Conservation (phyloP, 2,113 vertebrate genomes). For the Trachemys scripta region DNA sequence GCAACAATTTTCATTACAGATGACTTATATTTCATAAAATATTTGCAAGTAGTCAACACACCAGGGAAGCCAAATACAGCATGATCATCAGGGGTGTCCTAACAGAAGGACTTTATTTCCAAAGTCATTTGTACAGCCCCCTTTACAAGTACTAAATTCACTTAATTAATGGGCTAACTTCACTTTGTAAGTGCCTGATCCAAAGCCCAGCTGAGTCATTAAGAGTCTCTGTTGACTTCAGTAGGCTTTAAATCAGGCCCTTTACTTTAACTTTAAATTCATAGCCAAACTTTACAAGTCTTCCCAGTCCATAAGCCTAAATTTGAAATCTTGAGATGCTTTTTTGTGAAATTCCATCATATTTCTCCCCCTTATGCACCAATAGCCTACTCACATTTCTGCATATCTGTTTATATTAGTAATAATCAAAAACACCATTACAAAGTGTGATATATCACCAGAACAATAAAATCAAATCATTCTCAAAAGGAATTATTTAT, state of each 20-base stretch:
- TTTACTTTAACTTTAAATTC: not conserved
- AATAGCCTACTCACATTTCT: not conserved
- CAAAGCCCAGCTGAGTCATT: not conserved
- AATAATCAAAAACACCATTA: fast-evolving
- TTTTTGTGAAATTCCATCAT: not conserved
- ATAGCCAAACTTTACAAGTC: not conserved
- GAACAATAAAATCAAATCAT: not conserved
- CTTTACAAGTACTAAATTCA: not conserved
- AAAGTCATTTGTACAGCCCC: not conserved
- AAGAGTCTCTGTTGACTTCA: not conserved
- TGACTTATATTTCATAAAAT: not conserved
- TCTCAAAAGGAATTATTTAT: not conserved
- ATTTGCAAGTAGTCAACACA: not conserved
- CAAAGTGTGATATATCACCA: not conserved
- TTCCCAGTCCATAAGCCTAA: not conserved
- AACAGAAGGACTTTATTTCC: not conserved
- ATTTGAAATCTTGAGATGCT: not conserved
- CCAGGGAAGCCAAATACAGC: not conserved
- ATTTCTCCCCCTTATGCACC: not conserved
- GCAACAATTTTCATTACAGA: conserved; percentile 28
- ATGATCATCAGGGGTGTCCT: not conserved
- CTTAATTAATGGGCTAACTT: not conserved
- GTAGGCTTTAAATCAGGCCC: not conserved
- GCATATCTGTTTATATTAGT: not conserved
- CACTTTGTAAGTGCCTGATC: not conserved